Percentiles rank a stretch among this genome's conserved stretches.
These are phyloP conservation scores for Lasioglossum zephyrum DNA, from an alignment of 2,888 invertebrate species.

Conservation along the genomic window DNA sequence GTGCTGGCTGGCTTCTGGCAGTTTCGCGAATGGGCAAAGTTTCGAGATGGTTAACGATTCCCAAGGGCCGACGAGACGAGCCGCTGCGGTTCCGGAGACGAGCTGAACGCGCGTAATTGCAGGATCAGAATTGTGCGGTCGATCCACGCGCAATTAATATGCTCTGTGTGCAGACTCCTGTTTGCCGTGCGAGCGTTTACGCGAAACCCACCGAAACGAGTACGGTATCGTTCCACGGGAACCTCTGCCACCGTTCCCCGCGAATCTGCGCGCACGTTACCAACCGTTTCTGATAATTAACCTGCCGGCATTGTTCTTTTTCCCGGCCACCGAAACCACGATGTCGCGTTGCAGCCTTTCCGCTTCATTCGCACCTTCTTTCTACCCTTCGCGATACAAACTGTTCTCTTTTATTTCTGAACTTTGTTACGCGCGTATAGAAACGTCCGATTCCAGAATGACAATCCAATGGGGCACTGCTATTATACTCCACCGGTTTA, in stretches of 20 bases:
- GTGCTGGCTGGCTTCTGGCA: slow-evolving; percentile 33
- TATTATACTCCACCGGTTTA: neutral
- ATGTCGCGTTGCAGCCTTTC: neutral
- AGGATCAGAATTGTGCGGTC: slow-evolving; percentile 68
- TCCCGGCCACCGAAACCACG: neutral
- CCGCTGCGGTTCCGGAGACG: slow-evolving; percentile 59
- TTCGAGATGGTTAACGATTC: slow-evolving; percentile 69
- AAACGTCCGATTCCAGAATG: neutral
- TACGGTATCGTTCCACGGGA: neutral
- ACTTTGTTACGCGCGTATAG: neutral
- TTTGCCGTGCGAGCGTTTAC: slow-evolving; percentile 51
- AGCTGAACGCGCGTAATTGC: slow-evolving; percentile 69
- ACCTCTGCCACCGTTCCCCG: neutral
- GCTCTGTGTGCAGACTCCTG: slow-evolving; percentile 51
- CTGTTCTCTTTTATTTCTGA: neutral
- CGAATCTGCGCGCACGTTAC: neutral
- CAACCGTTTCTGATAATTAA: slow-evolving; percentile 1
- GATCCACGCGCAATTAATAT: slow-evolving; percentile 69
- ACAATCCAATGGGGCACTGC: neutral
- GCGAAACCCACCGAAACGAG: slow-evolving; percentile 11
- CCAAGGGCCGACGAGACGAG: slow-evolving; percentile 63
- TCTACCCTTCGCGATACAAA: neutral
- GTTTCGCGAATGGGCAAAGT: slow-evolving; percentile 69
- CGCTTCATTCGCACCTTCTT: neutral
- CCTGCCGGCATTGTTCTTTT: neutral